Percentiles rank a stretch among this genome's conserved stretches.
phyloP scores from a whole-genome alignment of 1,140 invertebrate genomes.

The Sycophila sp. region DNA sequence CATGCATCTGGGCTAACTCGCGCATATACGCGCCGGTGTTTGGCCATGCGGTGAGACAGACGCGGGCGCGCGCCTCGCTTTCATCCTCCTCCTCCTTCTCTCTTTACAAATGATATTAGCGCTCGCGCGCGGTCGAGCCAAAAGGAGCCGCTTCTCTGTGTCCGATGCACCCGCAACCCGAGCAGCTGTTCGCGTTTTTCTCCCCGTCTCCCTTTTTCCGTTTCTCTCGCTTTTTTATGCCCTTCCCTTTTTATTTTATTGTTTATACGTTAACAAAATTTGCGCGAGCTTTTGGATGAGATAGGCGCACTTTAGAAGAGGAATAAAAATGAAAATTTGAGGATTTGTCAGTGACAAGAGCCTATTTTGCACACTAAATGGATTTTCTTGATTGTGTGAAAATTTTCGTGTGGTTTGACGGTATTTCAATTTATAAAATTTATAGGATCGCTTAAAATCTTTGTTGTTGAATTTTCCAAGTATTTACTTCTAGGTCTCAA shows the following conservation, averaged over 20 bases:
- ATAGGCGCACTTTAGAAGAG: no score
- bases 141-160: neutral
- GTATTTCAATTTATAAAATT: no score
- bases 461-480: no score
- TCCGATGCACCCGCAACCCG: neutral
- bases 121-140: neutral
- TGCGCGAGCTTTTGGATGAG: no score
- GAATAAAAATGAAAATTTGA: no score
- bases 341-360: no score
- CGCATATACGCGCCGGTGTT: neutral
- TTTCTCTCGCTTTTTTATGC: neutral
- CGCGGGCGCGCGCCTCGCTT: neutral
- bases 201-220: neutral
- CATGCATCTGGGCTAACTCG: neutral
- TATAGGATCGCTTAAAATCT: no score
- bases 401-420: no score
- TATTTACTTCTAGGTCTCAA: no score
- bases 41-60: neutral
- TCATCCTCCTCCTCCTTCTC: slow-evolving; percentile 3
- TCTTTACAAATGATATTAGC: slow-evolving; percentile 22
- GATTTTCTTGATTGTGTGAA: no score
- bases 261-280: no score
- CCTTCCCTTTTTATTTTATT: slow-evolving; percentile 3
- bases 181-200: neutral
- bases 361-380: no score